Base-by-base conservation (phyloP, 1,140 invertebrate species). In the Nebria ingens region DNA sequence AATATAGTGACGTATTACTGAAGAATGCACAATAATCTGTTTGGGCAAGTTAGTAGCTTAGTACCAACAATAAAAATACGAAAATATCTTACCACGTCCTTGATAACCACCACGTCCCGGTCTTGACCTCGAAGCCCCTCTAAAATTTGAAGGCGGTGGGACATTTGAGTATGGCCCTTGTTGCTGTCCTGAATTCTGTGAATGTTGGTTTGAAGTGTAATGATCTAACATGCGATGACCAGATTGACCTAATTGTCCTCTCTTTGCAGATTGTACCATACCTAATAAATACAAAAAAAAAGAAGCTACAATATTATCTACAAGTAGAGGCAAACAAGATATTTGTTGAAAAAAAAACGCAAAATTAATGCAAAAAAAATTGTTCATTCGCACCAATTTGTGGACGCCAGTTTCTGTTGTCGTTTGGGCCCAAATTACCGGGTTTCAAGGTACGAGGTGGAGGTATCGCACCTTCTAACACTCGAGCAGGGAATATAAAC, bases 371-470 rank as follows among this genome's bases (percentile, higher is more conserved):
- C 6, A 9, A 34, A 34, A 9, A n/a, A n/a, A n/a, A n/a, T n/a
- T n/a, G n/a, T n/a, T n/a, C n/a, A n/a, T 11, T 45, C 62, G 64
- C 19, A 59, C 87, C 87, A 52, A 86, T 84, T 61, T 80, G 79
- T 4, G 87, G 86, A 58, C 79, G 71, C 80, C 84, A 91, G 56
- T 83, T 80, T 57, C 78, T 76, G 59, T 77, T 78, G 67, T 84
- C 79, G 65, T 86, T 79, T 29, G 78, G 76, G 17, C 78, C 74
- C 56, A 89, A 79, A 68, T 93, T 84, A 51, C 81, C 80, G 0
- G 90, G 89, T 69, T 91, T 92, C 22, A 97, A 73, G 1, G 92
- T 86, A 54, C 76, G 74, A 0, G 81, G 77, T 1, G 93, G 90
- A 51, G 86, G 79, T 21, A 76, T 76, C 17, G 81, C 85, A 4